These are phyloP conservation scores for Melipona beecheii DNA, from an alignment of 2,888 invertebrate genomes.

Conservation along the genomic window DNA sequence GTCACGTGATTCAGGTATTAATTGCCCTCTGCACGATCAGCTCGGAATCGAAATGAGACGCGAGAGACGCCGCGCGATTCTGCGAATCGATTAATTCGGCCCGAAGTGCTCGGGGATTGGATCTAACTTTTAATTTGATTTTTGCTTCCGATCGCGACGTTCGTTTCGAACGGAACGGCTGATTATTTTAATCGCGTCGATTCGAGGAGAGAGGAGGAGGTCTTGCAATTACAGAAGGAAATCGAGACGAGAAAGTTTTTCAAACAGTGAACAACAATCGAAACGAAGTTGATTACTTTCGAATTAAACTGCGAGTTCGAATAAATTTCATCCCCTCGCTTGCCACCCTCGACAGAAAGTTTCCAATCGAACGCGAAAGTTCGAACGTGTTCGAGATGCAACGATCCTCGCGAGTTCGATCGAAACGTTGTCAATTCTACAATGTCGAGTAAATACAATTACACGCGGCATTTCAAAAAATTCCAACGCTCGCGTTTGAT, in stretches of 20 bases:
- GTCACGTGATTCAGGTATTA: slow-evolving; percentile 28
- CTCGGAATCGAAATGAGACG: not conserved
- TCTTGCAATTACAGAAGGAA: not conserved
- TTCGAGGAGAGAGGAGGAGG: not conserved
- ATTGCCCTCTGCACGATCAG: not conserved
- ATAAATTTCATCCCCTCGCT: too few relatives aligned
- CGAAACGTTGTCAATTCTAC: too few relatives aligned
- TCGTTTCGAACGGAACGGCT: not conserved
- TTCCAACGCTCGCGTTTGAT: too few relatives aligned
- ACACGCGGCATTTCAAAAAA: too few relatives aligned
- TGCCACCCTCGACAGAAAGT: too few relatives aligned
- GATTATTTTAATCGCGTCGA: not conserved
- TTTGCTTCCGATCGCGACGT: not conserved
- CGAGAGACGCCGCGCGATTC: not conserved
- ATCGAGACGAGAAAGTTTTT: not conserved
- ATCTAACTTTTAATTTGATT: not conserved
- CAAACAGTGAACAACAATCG: not conserved
- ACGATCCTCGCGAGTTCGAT: too few relatives aligned
- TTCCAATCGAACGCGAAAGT: too few relatives aligned
- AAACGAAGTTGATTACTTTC: too few relatives aligned
- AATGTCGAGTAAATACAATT: too few relatives aligned
- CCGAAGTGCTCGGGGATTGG: not conserved
- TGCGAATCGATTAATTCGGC: not conserved
- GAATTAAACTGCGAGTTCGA: too few relatives aligned
- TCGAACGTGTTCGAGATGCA: too few relatives aligned